Conservation (phyloP, 2,888 invertebrate genomes). For the Oxyscelio sp. region DNA sequence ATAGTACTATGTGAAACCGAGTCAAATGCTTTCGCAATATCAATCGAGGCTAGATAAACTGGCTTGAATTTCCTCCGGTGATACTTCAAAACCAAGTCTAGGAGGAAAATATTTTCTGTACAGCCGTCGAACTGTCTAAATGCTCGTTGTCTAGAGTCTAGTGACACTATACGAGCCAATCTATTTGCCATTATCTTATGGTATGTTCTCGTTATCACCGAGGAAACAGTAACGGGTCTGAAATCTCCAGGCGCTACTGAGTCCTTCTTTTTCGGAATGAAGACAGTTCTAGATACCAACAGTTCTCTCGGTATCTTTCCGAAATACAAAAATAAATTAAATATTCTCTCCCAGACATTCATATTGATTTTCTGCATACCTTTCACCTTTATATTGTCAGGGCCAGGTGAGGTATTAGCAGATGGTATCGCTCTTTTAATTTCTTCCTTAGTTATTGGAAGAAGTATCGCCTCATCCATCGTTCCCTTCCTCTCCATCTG, state of each 20-base stretch:
- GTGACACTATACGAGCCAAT: background rate
- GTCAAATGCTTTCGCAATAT: constrained; percentile 76
- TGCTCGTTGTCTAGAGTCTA: constrained; percentile 71
- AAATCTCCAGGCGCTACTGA: constrained; percentile 4
- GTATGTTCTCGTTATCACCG: constrained; percentile 42
- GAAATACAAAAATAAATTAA: too few relatives aligned
- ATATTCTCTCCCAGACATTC: too few relatives aligned
- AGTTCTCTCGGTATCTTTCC: too few relatives aligned
- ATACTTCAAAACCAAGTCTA: constrained; percentile 1
- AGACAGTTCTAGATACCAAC: too few relatives aligned
- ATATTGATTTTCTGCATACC: too few relatives aligned
- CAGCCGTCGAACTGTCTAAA: constrained; percentile 70
- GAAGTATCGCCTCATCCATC: too few relatives aligned
- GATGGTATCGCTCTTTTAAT: too few relatives aligned
- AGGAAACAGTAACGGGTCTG: constrained; percentile 29
- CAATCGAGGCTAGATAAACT: constrained; percentile 58
- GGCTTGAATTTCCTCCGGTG: background rate
- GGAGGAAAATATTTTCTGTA: constrained; percentile 70
- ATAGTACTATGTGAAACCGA: constrained; percentile 57
- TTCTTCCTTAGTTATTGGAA: too few relatives aligned
- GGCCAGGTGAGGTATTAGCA: too few relatives aligned
- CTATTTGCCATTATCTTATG: constrained; percentile 69
- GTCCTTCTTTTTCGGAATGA: constrained; percentile 34
- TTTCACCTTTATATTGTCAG: too few relatives aligned
- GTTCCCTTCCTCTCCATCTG: too few relatives aligned